Percentiles rank a stretch among this genome's conserved stretches.
Evolutionary conservation across 2,797 vertebrate species (phyloP).

Genomic region (Catostomus latipinnis): DNA sequence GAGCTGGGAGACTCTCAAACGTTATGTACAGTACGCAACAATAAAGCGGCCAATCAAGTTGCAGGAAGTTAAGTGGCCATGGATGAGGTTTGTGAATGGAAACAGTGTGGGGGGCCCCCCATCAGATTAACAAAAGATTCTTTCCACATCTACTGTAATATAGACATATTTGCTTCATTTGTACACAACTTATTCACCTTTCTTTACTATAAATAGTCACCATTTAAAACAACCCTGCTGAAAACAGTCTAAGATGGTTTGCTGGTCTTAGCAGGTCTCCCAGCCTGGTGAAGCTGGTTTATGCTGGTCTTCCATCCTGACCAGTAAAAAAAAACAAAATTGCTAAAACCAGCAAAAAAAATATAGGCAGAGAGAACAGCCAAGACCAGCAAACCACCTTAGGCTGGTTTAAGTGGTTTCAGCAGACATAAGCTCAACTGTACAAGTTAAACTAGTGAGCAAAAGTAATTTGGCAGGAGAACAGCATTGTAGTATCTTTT

Average conservation of each 20-base stretch:
- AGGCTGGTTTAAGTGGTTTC: not conserved
- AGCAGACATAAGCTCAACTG: no score
- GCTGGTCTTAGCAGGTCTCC: no score
- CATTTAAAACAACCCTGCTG: no score
- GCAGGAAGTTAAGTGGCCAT: not conserved
- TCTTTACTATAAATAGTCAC: constrained; percentile 18
- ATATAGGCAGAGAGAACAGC: no score
- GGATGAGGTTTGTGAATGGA: constrained; percentile 56
- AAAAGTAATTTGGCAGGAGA: no score
- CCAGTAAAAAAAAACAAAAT: no score
- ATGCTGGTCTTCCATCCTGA: no score
- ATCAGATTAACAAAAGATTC: constrained; percentile 49
- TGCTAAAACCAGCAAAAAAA: no score
- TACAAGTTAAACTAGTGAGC: no score
- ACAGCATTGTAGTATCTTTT: not conserved
- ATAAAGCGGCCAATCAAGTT: constrained; percentile 14
- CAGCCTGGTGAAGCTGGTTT: no score
- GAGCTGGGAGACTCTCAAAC: constrained; percentile 18
- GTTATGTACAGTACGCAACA: not conserved
- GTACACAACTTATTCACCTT: not conserved
- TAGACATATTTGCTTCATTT: constrained; percentile 23
- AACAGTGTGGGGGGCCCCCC: constrained; percentile 38
- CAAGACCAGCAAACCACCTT: no score
- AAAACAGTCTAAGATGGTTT: no score
- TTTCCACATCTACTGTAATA: constrained; percentile 59